Conservation (phyloP, 2,888 invertebrate species). For the Cordylochernes scorpioides region DNA sequence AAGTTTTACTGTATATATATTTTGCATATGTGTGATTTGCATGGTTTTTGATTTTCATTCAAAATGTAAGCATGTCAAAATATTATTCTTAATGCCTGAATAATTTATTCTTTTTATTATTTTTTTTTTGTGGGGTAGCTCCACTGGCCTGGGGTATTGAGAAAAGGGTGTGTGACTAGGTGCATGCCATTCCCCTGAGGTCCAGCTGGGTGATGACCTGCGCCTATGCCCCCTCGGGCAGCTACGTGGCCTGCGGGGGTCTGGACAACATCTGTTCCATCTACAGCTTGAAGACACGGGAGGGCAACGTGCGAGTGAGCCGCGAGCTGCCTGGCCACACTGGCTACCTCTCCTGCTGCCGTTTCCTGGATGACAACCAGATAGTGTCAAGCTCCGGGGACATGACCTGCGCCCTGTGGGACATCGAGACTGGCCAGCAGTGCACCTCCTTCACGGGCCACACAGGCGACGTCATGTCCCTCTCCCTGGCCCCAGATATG, state of each 20-base stretch:
- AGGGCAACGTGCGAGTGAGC: conserved; percentile 95
- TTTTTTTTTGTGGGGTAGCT: no score
- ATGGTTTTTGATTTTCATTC: no score
- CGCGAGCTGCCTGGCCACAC: conserved; percentile 98
- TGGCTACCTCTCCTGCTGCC: conserved; percentile 96
- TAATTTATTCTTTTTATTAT: no score
- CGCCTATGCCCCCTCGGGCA: conserved; percentile 97
- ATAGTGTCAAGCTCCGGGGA: conserved; percentile 98
- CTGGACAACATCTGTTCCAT: conserved; percentile 99
- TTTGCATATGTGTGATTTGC: no score
- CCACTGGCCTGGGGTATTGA: no score
- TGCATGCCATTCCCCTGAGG: conserved; percentile 92
- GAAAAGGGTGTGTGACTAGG: no score
- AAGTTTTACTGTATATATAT: no score
- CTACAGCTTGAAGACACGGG: conserved; percentile 70
- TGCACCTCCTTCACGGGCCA: conserved; percentile 96
- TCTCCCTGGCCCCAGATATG: conserved; percentile 90
- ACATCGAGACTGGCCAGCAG: conserved; percentile 98
- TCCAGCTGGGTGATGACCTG: conserved; percentile 99
- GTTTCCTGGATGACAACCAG: conserved; percentile 97
- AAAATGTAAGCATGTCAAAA: no score
- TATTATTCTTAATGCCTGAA: no score
- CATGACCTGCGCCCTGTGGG: conserved; percentile 99
- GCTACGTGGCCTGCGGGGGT: conserved; percentile 97
- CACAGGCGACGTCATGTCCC: conserved; percentile 98